Evolutionary conservation across 2,113 vertebrate species (phyloP), one percentile per base, ranked within the genome.

Genomic region (Larimichthys crocea): DNA sequence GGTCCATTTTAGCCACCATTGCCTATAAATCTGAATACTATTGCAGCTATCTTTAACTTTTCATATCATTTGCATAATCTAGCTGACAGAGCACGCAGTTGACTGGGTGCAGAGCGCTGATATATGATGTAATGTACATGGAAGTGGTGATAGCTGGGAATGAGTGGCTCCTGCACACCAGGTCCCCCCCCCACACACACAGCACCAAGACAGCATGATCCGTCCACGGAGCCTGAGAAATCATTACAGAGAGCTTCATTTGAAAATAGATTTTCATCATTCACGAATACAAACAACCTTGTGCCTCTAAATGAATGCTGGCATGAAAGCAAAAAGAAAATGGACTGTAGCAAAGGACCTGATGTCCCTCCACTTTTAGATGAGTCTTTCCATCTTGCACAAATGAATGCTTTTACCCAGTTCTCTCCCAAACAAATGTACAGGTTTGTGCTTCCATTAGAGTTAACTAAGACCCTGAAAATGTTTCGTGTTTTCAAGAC

Each of bases 401-500:
- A 88, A 69, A 86, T 79, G 73, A 89, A 91, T 86, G 89, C 86
- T 93, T 91, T 92, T 82, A 93, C 48, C 72, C 44, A 20, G 10
- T 67, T 60, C 50, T 79, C 60, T 76, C 66, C 60, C 61, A 80
- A 85, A 77, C 82, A 90, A 87, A 82, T 66, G 10, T 5, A 16
- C 35, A 52, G 68, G 69, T 44, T 74, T 84, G 82, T 65, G 63
- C 84, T 73, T 89, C 83, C 89, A 90, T 91, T 92, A 93, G 82
- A 74, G 74, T 87, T 89, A 88, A 90, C 85, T 57, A 83, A 86
- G 78, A 79, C 89, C 89, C 85, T 92, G 80, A 85, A 84, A 74
- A 77, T 80, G 74, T 80, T 44, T 26, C 1, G 12, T 59, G 50
- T 71, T 76, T 66, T 75, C 42, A 56, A 67, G 52, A 80, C 29